A percentile compares a stretch with the other conserved stretches of the same genome.
Evolutionary conservation across 2,888 invertebrate species (phyloP).

Genomic region (Aleiodes leptofemur): DNA sequence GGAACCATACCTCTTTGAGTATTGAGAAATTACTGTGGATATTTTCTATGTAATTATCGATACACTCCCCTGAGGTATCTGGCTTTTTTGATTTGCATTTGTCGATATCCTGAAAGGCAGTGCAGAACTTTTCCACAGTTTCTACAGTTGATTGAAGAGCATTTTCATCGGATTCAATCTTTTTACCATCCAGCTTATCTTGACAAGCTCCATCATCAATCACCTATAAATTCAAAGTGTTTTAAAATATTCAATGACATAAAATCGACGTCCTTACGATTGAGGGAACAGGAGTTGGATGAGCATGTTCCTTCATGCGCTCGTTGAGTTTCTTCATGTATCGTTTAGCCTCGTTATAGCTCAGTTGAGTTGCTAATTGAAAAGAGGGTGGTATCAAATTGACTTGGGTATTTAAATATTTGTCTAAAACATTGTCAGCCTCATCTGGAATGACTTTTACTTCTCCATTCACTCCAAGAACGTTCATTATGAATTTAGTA

Average conservation of each 20-base stretch:
- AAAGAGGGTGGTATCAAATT: slow-evolving; percentile 27
- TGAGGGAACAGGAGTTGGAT: not conserved
- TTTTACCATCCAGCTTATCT: not conserved
- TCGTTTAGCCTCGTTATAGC: slow-evolving; percentile 18
- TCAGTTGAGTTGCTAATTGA: slow-evolving; percentile 29
- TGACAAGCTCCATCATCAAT: not conserved
- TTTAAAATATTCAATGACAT: not conserved
- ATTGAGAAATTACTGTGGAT: slow-evolving; percentile 30
- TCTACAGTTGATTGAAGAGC: not conserved
- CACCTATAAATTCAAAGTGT: not conserved
- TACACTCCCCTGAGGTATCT: not conserved
- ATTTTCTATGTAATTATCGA: slow-evolving; percentile 27
- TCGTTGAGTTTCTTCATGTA: slow-evolving; percentile 31
- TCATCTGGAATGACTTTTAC: slow-evolving; percentile 1
- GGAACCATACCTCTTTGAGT: not conserved
- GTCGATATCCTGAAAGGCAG: slow-evolving; percentile 25
- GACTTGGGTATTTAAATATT: slow-evolving; percentile 21
- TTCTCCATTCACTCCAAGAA: slow-evolving; percentile 21
- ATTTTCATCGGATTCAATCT: slow-evolving; percentile 5
- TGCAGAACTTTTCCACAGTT: slow-evolving; percentile 25
- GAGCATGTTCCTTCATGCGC: slow-evolving; percentile 24
- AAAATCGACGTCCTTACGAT: not conserved
- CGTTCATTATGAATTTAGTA: slow-evolving; percentile 40
- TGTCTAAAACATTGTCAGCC: slow-evolving; percentile 16
- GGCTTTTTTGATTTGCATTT: not conserved